These are phyloP conservation scores for Asteroscopus sphinx DNA, from an alignment of 2,888 invertebrate genomes.

Conservation along the genomic window DNA sequence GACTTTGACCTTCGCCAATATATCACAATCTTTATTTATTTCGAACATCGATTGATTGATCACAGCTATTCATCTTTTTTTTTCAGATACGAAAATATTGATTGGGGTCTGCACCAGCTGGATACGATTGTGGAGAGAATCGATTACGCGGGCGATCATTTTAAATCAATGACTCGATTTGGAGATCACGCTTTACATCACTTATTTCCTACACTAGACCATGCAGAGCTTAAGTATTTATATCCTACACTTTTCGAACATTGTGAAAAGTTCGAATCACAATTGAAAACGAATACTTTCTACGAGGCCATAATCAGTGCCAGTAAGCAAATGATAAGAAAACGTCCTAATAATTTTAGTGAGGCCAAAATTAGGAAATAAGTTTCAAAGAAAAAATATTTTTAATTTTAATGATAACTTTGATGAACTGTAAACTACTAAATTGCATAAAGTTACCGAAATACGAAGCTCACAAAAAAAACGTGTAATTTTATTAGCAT, in stretches of 20 bases:
- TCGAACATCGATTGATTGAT: slow-evolving; percentile 11
- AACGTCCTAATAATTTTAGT: slow-evolving; percentile 75
- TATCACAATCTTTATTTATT: slow-evolving; percentile 15
- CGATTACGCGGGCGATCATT: slow-evolving; percentile 91
- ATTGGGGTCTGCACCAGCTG: slow-evolving; percentile 95
- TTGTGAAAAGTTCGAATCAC: slow-evolving; percentile 91
- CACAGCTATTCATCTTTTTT: slow-evolving; percentile 12
- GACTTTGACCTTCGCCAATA: slow-evolving; percentile 11
- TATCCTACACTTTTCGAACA: slow-evolving; percentile 91
- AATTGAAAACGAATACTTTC: slow-evolving; percentile 86
- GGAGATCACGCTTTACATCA: slow-evolving; percentile 95
- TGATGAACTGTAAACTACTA: too few species aligned
- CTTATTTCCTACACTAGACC: slow-evolving; percentile 94
- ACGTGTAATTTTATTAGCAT: too few species aligned
- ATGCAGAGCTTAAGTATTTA: slow-evolving; percentile 92
- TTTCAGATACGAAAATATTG: slow-evolving; percentile 87
- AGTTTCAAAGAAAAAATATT: background rate
- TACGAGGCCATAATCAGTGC: slow-evolving; percentile 92
- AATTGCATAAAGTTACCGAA: too few species aligned
- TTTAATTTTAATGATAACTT: background rate
- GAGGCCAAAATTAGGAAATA: slow-evolving; percentile 53
- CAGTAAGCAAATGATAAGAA: slow-evolving; percentile 86
- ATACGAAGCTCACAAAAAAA: background rate
- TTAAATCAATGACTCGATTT: slow-evolving; percentile 92
- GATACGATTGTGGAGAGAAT: slow-evolving; percentile 93